phyloP scores from a whole-genome alignment of 2,113 vertebrate species.

The Etheostoma spectabile region DNA sequence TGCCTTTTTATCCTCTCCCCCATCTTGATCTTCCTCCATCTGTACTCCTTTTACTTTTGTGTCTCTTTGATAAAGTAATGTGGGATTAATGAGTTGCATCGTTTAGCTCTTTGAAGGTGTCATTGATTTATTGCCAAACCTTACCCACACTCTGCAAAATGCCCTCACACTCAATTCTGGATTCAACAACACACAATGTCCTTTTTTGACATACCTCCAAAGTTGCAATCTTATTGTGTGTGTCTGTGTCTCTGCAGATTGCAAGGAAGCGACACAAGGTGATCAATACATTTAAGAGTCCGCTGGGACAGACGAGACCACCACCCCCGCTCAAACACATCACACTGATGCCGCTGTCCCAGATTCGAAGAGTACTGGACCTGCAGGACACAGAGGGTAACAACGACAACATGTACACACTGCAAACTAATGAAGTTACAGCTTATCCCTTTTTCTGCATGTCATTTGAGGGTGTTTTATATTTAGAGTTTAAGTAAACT shows the following conservation, averaged over 20 bases:
- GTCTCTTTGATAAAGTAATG: constrained; percentile 56
- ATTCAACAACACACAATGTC: not conserved
- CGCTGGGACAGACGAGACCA: constrained; percentile 90
- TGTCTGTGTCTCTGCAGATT: constrained; percentile 85
- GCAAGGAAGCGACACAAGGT: constrained; percentile 97
- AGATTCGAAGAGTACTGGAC: constrained; percentile 96
- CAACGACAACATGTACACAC: not conserved
- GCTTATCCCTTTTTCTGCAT: not conserved
- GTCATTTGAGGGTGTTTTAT: not conserved
- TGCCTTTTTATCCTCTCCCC: constrained; percentile 27
- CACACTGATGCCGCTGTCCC: constrained; percentile 96
- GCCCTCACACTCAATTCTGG: constrained; percentile 21
- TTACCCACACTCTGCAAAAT: constrained; percentile 27
- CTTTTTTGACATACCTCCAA: not conserved
- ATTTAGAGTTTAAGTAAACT: too few relatives aligned
- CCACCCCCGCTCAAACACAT: constrained; percentile 96
- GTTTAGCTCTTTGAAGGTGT: constrained; percentile 65
- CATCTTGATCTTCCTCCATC: not conserved
- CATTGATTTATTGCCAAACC: constrained; percentile 70
- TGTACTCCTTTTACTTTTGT: not conserved
- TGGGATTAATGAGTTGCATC: constrained; percentile 71
- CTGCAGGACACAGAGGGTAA: constrained; percentile 96
- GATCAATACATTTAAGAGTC: constrained; percentile 95
- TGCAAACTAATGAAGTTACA: not conserved
- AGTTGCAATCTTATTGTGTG: constrained; percentile 8